Evolutionary conservation across 1,140 invertebrate genomes (phyloP).

Genomic region (Calephelis nemesis): DNA sequence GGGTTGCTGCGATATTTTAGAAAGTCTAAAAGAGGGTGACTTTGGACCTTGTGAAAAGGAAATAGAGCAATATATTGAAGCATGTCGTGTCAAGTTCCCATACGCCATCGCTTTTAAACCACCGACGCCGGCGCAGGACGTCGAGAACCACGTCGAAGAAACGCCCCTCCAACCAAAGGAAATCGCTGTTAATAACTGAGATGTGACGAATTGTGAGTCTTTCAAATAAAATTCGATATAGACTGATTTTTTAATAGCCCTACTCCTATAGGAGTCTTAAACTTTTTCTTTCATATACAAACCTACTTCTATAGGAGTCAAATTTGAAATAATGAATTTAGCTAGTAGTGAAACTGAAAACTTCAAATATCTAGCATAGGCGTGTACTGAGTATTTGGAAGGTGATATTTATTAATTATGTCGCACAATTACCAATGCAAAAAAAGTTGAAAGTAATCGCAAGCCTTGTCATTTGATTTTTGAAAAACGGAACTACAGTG

Average conservation of each 20-base stretch:
- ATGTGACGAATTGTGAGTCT: neutral
- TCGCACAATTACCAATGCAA: too few species aligned
- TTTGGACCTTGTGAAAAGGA: conserved; percentile 87
- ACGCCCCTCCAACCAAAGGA: conserved; percentile 42
- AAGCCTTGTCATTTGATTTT: too few species aligned
- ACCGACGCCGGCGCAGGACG: conserved; percentile 42
- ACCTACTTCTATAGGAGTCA: too few species aligned
- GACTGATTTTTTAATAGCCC: conserved; percentile 5
- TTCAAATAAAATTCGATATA: conserved; percentile 15
- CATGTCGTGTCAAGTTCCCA: conserved; percentile 87
- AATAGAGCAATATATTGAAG: conserved; percentile 84
- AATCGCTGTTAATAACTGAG: conserved; percentile 43
- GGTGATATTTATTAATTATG: too few species aligned
- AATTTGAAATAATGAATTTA: too few species aligned
- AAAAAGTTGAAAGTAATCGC: too few species aligned
- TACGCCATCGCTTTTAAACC: conserved; percentile 85
- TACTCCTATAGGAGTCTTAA: neutral
- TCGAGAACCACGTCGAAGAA: conserved; percentile 39
- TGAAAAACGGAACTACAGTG: too few species aligned
- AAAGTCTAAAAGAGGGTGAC: conserved; percentile 87
- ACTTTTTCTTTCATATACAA: neutral
- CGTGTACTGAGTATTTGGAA: too few species aligned
- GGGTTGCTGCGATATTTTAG: conserved; percentile 88
- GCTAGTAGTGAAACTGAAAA: too few species aligned
- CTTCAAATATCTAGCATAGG: too few species aligned